Conservation (phyloP, 2,113 vertebrate genomes). For the Todiramphus saurophagus region DNA sequence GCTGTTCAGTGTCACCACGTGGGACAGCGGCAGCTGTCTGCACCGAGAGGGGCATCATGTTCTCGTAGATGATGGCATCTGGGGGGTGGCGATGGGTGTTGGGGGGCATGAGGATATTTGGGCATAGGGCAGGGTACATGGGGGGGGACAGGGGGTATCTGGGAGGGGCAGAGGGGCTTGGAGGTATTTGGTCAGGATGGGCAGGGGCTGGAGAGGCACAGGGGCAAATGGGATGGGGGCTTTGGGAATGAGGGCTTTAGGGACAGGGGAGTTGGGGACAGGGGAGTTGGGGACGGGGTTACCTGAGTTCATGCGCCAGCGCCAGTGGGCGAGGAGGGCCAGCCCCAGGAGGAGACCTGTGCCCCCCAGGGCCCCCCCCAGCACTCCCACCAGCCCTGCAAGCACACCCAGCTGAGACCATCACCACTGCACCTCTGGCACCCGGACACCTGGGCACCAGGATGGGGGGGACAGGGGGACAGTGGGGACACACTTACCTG, state of each 20-base stretch:
- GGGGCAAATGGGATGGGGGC: too few relatives aligned
- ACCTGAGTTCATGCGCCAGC: background rate
- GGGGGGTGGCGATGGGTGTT: background rate
- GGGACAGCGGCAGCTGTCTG: fast-evolving
- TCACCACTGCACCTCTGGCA: background rate
- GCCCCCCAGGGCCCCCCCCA: background rate
- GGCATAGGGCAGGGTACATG: background rate
- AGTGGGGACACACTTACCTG: background rate
- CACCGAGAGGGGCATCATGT: fast-evolving
- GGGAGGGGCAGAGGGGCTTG: too few relatives aligned
- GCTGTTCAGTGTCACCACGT: fast-evolving
- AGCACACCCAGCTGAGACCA: background rate
- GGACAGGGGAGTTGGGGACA: background rate
- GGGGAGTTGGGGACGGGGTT: background rate
- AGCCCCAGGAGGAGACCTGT: background rate
- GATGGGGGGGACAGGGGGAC: background rate
- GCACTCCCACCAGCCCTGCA: background rate
- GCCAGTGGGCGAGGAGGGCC: fast-evolving
- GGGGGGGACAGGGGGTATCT: background rate
- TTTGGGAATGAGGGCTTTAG: background rate
- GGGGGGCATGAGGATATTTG: background rate
- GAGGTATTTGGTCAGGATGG: background rate
- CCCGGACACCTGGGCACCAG: fast-evolving
- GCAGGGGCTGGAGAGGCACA: background rate
- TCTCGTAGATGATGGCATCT: background rate